Evolutionary conservation across 2,888 invertebrate species (phyloP), one percentile per base, ranked within the genome.

Genomic region (Platycheirus rosarum): DNA sequence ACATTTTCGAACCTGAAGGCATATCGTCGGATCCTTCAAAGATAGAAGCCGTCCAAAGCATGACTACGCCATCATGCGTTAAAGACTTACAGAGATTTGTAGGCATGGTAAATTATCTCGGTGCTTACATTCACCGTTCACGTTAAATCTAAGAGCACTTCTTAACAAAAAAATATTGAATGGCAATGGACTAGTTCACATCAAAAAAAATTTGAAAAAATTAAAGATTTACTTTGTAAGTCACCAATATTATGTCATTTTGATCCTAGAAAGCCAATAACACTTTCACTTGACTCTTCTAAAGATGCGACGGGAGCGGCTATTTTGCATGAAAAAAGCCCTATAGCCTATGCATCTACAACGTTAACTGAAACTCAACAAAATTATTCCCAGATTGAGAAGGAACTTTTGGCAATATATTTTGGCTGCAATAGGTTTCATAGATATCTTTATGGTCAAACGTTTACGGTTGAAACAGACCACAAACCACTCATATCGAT

Each of bases 141-240:
- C 55, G 35, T 9, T 29, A 23, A 13, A 46, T 16, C 20, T 69
- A 23, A 68, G 29, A 69, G 6, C 55, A 44, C 40, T 65, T 49
- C 42, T 60, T 14, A 75, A n/a, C n/a, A 68, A 55, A 79, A 79
- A 62, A 18, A 82, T 16, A 37, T 55, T 23, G 55, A 8, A 23
- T 86, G 68, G 84, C 74, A 73, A 37, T 84, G 85, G 79, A 74
- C 42, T 9, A 44, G 55, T 35, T 37, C 29, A 11, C 78, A 68
- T 14, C 71, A 71, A 16, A 42, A 65, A 49, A 70, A 44, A 9
- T 84, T 84, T 44, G 60, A 66, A 11, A 53, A 68, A 16, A 14
- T 84, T 9, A 84, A 84, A 53, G 11, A 48, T 2, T n/a, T 51
- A 26, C 32, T 51, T 51, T 51, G 32, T 57, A n/a, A n/a, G n/a